These are phyloP conservation scores for Mormyrus iriodes DNA, from an alignment of 2,113 vertebrate species.

Conservation along the genomic window DNA sequence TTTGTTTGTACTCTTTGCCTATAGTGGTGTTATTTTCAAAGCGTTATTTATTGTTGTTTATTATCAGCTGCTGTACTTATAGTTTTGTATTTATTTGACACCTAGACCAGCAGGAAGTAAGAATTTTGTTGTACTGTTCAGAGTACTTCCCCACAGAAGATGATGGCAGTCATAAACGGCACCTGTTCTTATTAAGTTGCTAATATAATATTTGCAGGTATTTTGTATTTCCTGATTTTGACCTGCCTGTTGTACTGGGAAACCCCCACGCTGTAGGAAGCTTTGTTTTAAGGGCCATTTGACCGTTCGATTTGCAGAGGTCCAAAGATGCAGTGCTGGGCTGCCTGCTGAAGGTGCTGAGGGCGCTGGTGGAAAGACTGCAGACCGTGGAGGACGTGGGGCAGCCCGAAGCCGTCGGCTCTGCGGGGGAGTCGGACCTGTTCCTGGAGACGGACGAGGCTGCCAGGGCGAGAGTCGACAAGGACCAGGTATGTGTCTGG, in stretches of 20 bases:
- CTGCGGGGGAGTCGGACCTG: conserved; percentile 52
- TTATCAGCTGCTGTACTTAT: too few relatives aligned
- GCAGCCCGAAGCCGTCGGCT: conserved; percentile 22
- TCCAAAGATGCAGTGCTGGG: conserved; percentile 54
- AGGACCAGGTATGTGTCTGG: conserved; percentile 42
- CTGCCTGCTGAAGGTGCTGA: conserved; percentile 64
- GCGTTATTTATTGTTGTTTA: background rate
- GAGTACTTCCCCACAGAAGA: background rate
- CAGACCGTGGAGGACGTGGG: conserved; percentile 35
- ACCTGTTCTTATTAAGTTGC: background rate
- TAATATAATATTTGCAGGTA: too few relatives aligned
- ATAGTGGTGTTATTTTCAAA: background rate
- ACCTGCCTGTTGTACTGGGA: background rate
- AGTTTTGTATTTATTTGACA: background rate
- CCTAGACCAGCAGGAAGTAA: background rate
- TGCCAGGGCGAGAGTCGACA: conserved; percentile 26
- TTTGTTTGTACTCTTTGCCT: background rate
- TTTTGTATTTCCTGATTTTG: background rate
- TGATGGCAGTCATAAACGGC: background rate
- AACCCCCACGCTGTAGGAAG: background rate
- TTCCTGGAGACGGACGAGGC: conserved; percentile 60
- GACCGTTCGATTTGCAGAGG: conserved; percentile 49
- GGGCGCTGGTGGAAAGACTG: conserved; percentile 54
- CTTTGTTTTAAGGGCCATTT: background rate
- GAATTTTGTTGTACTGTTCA: background rate